Conservation (phyloP, 2,888 invertebrate genomes). For the Thyatira batis region DNA sequence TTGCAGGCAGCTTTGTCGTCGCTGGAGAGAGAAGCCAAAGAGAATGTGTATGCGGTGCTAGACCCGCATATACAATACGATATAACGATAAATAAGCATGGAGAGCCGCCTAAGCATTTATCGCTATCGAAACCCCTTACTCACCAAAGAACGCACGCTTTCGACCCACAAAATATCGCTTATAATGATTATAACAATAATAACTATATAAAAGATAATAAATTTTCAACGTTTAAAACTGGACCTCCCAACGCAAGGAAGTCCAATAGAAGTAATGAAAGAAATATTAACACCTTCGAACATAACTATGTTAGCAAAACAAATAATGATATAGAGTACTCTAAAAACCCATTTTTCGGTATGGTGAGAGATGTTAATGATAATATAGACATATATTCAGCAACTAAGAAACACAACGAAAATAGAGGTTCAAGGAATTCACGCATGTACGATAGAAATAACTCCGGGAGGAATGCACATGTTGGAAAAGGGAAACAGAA, state of each 20-base stretch:
- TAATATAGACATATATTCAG: slow-evolving; percentile 37
- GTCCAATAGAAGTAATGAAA: slow-evolving; percentile 58
- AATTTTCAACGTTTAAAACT: slow-evolving; percentile 61
- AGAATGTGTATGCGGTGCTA: slow-evolving; percentile 80
- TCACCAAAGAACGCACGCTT: slow-evolving; percentile 77
- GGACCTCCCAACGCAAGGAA: slow-evolving; percentile 56
- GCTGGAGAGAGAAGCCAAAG: slow-evolving; percentile 81
- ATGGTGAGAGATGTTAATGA: slow-evolving; percentile 36
- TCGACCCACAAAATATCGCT: slow-evolving; percentile 56
- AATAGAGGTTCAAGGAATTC: slow-evolving; percentile 49
- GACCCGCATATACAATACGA: slow-evolving; percentile 81
- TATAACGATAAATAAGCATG: slow-evolving; percentile 79
- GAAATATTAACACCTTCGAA: slow-evolving; percentile 38
- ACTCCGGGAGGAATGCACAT: slow-evolving; percentile 45
- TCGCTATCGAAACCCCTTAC: slow-evolving; percentile 78
- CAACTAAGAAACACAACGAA: slow-evolving; percentile 47
- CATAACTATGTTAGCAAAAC: slow-evolving; percentile 56
- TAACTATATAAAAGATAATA: slow-evolving; percentile 42
- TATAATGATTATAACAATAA: slow-evolving; percentile 67
- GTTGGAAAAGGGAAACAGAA: slow-evolving; percentile 28
- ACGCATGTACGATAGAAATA: slow-evolving; percentile 62
- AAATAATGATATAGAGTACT: slow-evolving; percentile 72
- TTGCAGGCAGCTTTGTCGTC: slow-evolving; percentile 73
- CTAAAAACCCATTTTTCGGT: slow-evolving; percentile 67
- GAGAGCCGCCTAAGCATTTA: slow-evolving; percentile 78